phyloP scores from a whole-genome alignment of 2,888 invertebrate genomes.

The Linnaemya vulpina region DNA sequence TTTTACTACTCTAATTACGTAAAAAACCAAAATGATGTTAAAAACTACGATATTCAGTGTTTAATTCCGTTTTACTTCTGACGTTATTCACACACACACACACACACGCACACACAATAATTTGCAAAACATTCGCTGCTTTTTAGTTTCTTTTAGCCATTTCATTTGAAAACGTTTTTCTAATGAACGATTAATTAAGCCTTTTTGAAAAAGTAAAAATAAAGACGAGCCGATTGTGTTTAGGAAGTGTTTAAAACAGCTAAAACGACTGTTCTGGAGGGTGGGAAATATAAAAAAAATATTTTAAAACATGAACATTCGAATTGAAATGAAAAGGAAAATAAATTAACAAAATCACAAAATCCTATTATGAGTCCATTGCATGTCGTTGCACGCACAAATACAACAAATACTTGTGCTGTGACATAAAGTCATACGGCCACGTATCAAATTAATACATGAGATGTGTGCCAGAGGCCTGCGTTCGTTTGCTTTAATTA shows the following conservation, averaged over 20 bases:
- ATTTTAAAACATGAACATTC: constrained; percentile 50
- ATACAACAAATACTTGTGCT: constrained; percentile 59
- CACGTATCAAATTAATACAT: neutral
- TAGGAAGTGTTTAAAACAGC: neutral
- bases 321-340: constrained; percentile 46
- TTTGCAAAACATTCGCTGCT: constrained; percentile 25
- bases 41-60: constrained; percentile 38
- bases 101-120: too few species aligned
- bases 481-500: neutral
- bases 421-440: constrained; percentile 38
- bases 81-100: constrained; percentile 51
- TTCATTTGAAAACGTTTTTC: constrained; percentile 20
- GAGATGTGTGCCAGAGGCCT: too few species aligned
- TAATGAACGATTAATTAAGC: constrained; percentile 51
- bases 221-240: neutral
- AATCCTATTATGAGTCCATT: constrained; percentile 81
- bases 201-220: neutral
- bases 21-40: constrained; percentile 14
- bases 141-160: constrained; percentile 44
- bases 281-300: constrained; percentile 52
- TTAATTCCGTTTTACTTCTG: constrained; percentile 40
- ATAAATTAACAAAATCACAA: constrained; percentile 75
- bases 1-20: too few species aligned
- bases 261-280: neutral
- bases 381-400: constrained; percentile 76